Evolutionary conservation across 2,113 vertebrate species (phyloP).

Genomic region (Propithecus coquereli): DNA sequence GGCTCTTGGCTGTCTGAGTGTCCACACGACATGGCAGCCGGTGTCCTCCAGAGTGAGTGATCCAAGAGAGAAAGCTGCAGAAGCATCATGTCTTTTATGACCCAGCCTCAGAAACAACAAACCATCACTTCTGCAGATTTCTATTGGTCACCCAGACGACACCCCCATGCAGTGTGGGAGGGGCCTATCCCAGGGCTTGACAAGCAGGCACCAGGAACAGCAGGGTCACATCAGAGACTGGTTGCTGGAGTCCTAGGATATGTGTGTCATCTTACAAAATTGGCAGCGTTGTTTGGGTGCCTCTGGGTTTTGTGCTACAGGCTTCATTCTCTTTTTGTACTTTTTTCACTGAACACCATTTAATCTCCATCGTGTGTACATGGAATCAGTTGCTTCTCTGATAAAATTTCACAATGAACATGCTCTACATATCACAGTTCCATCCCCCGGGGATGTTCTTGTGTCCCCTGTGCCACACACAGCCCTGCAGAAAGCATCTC

Average conservation of each 20-base stretch:
- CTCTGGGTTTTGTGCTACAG: background rate
- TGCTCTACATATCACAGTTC: background rate
- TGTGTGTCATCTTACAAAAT: background rate
- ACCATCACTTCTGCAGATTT: background rate
- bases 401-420: background rate
- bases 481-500: background rate
- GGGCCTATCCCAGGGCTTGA: too few species aligned
- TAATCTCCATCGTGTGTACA: background rate
- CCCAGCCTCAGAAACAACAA: background rate
- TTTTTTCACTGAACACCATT: background rate
- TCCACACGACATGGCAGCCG: background rate
- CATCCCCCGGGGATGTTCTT: too few species aligned
- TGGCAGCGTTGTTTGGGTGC: background rate
- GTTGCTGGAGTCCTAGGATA: background rate
- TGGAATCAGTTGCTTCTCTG: background rate
- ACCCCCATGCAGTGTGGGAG: background rate
- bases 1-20: background rate
- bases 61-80: background rate
- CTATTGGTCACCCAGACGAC: background rate
- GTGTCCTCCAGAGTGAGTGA: background rate
- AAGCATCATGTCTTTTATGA: background rate
- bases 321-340: background rate
- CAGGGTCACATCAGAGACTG: background rate
- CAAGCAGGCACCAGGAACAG: too few species aligned
- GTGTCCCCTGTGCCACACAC: background rate